Percentiles rank a stretch among this genome's conserved stretches.
Conservation (phyloP, 2,797 vertebrate genomes). For the Crotalus adamanteus region DNA sequence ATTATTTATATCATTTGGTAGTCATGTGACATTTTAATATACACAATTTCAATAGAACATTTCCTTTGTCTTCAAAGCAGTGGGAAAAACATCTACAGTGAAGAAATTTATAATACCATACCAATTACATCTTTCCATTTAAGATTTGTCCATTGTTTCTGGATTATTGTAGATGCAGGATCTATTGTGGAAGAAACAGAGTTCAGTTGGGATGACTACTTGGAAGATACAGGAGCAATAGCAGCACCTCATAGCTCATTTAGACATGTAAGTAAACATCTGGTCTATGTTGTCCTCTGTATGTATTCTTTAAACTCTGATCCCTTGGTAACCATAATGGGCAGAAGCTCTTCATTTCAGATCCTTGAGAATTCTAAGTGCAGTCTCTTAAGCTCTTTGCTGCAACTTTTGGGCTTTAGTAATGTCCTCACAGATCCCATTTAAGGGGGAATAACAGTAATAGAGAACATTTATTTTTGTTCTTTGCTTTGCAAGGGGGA, state of each 20-base stretch:
- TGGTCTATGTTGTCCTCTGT: slow-evolving; percentile 10
- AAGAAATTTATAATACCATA: neutral
- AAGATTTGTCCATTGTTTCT: slow-evolving; percentile 19
- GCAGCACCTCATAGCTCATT: slow-evolving; percentile 93
- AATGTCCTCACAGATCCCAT: slow-evolving; percentile 1
- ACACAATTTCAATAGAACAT: neutral
- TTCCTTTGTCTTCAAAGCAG: neutral
- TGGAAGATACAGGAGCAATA: slow-evolving; percentile 89
- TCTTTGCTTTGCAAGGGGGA: neutral
- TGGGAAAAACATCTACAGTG: neutral
- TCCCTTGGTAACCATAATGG: neutral
- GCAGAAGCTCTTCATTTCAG: neutral
- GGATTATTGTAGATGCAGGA: slow-evolving; percentile 82
- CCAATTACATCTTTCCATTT: neutral
- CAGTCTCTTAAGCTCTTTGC: neutral
- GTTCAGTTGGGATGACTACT: slow-evolving; percentile 97
- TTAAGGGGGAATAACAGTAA: neutral
- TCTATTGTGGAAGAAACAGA: slow-evolving; percentile 88
- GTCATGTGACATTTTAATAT: neutral
- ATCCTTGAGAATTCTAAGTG: neutral
- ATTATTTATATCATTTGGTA: neutral
- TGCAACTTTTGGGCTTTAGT: neutral
- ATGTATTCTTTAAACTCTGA: neutral
- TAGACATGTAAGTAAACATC: slow-evolving; percentile 86
- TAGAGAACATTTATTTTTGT: neutral